Evolutionary conservation across 2,797 vertebrate genomes (phyloP).

Genomic region (Naso thynnoides): DNA sequence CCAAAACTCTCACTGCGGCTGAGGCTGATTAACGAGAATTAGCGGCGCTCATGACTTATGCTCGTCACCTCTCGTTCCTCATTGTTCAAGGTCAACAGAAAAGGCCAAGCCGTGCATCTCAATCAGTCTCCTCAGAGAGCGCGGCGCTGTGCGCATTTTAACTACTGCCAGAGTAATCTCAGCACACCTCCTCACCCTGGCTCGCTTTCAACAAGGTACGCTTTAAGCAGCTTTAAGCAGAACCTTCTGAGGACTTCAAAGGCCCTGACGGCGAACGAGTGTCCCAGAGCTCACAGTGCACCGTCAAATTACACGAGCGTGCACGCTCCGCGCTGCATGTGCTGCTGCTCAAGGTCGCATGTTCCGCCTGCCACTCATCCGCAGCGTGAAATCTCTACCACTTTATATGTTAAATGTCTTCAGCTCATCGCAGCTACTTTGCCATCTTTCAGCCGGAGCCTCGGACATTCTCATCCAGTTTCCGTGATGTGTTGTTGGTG

Average conservation of each 20-base stretch:
- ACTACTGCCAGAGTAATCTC: slow-evolving; percentile 61
- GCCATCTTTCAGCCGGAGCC: background rate
- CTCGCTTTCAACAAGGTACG: slow-evolving; percentile 67
- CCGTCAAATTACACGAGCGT: slow-evolving; percentile 39
- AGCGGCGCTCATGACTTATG: slow-evolving; percentile 24
- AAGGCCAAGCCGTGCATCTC: slow-evolving; percentile 59
- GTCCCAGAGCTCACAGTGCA: slow-evolving; percentile 61
- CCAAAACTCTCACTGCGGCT: background rate
- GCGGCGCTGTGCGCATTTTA: slow-evolving; percentile 48
- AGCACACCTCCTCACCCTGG: slow-evolving; percentile 53
- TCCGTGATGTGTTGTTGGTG: background rate
- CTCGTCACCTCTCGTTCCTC: slow-evolving; percentile 41
- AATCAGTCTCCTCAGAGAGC: slow-evolving; percentile 63
- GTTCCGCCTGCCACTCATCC: slow-evolving; percentile 26
- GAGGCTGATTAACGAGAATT: slow-evolving; percentile 42
- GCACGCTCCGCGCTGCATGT: slow-evolving; percentile 23
- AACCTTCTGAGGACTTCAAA: slow-evolving; percentile 78
- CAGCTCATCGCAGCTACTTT: background rate
- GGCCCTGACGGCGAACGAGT: slow-evolving; percentile 40
- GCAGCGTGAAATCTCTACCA: slow-evolving; percentile 5
- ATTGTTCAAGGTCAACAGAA: slow-evolving; percentile 74
- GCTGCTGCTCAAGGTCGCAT: slow-evolving; percentile 40
- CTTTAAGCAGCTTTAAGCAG: slow-evolving; percentile 74
- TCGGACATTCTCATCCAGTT: background rate
- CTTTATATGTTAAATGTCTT: slow-evolving; percentile 25